Percentiles rank a stretch among this genome's conserved stretches.
These are phyloP conservation scores for Anguilla japonica DNA, from an alignment of 2,113 vertebrate species.

Conservation along the genomic window DNA sequence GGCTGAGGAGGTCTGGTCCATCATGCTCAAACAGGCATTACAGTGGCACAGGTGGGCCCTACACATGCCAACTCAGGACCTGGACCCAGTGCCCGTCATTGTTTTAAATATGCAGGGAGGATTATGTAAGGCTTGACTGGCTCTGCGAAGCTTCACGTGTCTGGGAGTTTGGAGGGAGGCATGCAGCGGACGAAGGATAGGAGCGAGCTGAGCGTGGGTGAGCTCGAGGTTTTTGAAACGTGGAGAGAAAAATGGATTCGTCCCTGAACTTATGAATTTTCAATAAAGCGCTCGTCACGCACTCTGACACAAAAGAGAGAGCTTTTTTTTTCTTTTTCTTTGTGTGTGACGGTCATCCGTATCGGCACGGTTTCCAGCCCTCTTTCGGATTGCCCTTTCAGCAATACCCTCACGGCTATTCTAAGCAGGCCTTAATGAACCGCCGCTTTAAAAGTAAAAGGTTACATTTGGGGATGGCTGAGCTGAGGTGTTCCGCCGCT, in stretches of 20 bases:
- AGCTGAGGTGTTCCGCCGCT: conserved; percentile 20
- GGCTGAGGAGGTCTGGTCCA: background rate
- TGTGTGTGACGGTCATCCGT: background rate
- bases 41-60: background rate
- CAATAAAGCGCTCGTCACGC: background rate
- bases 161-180: background rate
- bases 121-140: background rate
- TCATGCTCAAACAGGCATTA: background rate
- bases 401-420: background rate
- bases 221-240: background rate
- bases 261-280: background rate
- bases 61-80: background rate
- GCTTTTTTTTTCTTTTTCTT: background rate
- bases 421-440: background rate
- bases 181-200: background rate
- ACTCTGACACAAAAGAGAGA: background rate
- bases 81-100: background rate
- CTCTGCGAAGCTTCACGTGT: background rate
- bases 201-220: background rate
- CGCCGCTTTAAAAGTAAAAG: conserved; percentile 2
- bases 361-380: background rate
- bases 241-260: background rate
- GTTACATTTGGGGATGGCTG: conserved; percentile 29
- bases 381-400: background rate
- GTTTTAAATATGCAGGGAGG: background rate